Percentiles rank a stretch among this genome's conserved stretches.
phyloP scores from a whole-genome alignment of 2,888 invertebrate species.

The Stenoptilia bipunctidactyla region DNA sequence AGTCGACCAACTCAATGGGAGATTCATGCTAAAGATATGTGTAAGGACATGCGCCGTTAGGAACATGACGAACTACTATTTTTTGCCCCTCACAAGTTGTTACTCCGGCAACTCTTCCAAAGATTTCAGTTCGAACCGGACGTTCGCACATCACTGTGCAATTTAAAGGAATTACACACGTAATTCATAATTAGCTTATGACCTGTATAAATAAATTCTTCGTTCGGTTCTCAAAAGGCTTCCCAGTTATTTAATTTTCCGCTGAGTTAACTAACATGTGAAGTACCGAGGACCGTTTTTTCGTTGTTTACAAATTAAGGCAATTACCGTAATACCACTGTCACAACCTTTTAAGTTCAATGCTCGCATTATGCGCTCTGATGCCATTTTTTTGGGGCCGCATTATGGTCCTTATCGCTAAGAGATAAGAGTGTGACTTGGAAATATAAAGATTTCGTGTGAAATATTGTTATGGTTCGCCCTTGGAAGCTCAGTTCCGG shows the following conservation, averaged over 20 bases:
- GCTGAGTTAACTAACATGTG: conserved; percentile 37
- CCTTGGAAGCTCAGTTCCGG: conserved; percentile 52
- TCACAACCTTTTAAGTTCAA: conserved; percentile 67
- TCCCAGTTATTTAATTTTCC: conserved; percentile 39
- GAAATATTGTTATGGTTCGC: conserved; percentile 45
- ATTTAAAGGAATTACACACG: too few species aligned
- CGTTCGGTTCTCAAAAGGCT: conserved; percentile 9
- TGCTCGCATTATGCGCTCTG: conserved; percentile 40
- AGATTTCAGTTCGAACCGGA: conserved; percentile 11
- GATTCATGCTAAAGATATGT: conserved; percentile 32
- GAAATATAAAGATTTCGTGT: conserved; percentile 32
- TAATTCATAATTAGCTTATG: too few species aligned
- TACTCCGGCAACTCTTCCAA: too few species aligned
- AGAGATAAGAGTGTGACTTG: conserved; percentile 31
- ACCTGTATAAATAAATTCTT: too few species aligned
- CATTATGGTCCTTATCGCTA: conserved; percentile 36
- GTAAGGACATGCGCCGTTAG: conserved; percentile 23
- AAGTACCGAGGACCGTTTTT: conserved; percentile 43
- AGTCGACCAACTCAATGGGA: conserved; percentile 35
- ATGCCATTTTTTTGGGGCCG: conserved; percentile 21
- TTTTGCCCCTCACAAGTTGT: conserved; percentile 17
- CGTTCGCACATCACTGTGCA: too few species aligned
- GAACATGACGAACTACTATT: conserved; percentile 29
- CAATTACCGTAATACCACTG: conserved; percentile 61
- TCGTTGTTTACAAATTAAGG: conserved; percentile 65